A percentile compares a stretch with the other conserved stretches of the same genome.
Conservation (phyloP, 2,888 invertebrate species). For the Nephrotoma appendiculata region DNA sequence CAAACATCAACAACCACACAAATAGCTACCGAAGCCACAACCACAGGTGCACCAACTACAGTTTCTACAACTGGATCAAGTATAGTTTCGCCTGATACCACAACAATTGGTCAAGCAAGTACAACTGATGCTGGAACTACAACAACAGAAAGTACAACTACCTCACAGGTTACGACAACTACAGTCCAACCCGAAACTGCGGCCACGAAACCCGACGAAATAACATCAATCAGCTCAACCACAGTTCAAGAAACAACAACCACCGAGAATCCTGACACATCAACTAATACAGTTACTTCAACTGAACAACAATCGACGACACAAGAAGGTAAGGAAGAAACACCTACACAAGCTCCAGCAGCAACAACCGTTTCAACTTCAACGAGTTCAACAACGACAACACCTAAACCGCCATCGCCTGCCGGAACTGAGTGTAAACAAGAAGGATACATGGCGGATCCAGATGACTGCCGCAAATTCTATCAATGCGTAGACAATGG, state of each 20-base stretch:
- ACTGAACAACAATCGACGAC: background rate
- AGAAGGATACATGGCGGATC: slow-evolving; percentile 34
- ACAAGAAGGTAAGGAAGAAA: slow-evolving; percentile 2
- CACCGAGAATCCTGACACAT: background rate
- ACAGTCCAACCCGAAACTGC: background rate
- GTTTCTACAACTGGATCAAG: slow-evolving; percentile 9
- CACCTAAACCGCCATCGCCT: slow-evolving; percentile 4
- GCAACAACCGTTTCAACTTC: background rate
- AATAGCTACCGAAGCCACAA: slow-evolving; percentile 17
- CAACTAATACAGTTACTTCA: background rate
- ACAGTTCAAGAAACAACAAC: background rate
- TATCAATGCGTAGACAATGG: slow-evolving; percentile 38
- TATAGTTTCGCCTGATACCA: slow-evolving; percentile 4
- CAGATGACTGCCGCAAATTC: slow-evolving; percentile 40
- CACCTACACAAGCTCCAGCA: background rate
- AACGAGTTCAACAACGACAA: slow-evolving; percentile 2
- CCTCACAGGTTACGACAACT: slow-evolving; percentile 9
- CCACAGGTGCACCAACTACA: slow-evolving; percentile 12
- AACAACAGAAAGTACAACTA: background rate
- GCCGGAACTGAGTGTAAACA: slow-evolving; percentile 19
- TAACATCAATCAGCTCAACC: background rate
- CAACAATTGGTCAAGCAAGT: slow-evolving; percentile 14
- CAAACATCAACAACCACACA: slow-evolving; percentile 21
- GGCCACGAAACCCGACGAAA: background rate
- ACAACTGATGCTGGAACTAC: slow-evolving; percentile 7